These are phyloP conservation scores for Hoplostethus atlanticus DNA, from an alignment of 2,797 vertebrate species.

Conservation along the genomic window DNA sequence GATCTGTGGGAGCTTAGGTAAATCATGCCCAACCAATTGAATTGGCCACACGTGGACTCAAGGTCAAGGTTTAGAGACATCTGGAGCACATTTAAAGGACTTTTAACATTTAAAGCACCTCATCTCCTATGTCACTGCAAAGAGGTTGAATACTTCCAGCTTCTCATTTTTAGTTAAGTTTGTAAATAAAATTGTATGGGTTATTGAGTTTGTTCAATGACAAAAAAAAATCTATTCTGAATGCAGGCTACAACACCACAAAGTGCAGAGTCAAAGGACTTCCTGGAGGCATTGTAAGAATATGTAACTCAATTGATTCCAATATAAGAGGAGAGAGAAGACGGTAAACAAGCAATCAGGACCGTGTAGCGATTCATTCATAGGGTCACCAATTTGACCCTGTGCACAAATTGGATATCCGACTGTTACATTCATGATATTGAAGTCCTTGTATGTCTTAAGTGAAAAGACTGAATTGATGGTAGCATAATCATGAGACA, in stretches of 20 bases:
- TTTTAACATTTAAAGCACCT: too few species aligned
- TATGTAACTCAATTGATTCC: too few species aligned
- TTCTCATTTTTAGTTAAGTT: too few species aligned
- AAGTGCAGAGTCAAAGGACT: not conserved
- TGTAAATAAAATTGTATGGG: too few species aligned
- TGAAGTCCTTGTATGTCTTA: not conserved
- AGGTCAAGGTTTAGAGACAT: too few species aligned
- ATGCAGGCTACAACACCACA: not conserved
- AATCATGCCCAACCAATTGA: not conserved
- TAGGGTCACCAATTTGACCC: not conserved
- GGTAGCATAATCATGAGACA: constrained; percentile 2
- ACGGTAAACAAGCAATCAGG: not conserved
- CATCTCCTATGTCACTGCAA: too few species aligned
- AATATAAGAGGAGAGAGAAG: too few species aligned
- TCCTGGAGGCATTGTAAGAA: too few species aligned
- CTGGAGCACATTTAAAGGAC: too few species aligned
- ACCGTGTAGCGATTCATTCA: constrained; percentile 11
- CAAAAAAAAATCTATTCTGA: not conserved
- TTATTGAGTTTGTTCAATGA: too few species aligned
- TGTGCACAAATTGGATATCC: not conserved
- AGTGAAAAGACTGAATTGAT: constrained; percentile 28
- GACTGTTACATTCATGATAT: constrained; percentile 11
- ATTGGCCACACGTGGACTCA: not conserved
- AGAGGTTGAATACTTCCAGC: too few species aligned
- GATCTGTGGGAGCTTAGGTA: not conserved